Evolutionary conservation across 2,113 vertebrate species (phyloP), one percentile per base, ranked within the genome.

Genomic region (Centropus unirufus): DNA sequence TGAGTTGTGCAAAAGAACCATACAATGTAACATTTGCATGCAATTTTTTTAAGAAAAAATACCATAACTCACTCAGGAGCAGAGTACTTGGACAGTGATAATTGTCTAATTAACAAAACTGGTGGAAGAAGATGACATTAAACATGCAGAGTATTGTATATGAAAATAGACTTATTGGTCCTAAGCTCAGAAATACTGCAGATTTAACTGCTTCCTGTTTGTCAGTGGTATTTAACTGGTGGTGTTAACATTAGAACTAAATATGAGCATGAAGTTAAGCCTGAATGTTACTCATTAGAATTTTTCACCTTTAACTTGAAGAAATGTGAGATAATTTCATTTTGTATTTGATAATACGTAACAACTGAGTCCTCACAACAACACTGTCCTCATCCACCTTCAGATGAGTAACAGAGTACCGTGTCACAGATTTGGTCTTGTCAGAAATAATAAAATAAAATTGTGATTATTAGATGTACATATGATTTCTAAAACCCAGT

Each of bases 71-170:
- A 76, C 5, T 89, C 58, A 91, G 58, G 42, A 70, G 27, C 49
- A 68, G 54, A 61, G 9, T 42, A 66, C 15, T 85, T 76, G 36
- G 66, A 76, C 63, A 92, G 39, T 40, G 67, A 58, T 92, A 95
- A 90, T 54, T 85, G 22, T 26, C 11, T 80, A 94, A 90, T 90
- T 95, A 70, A 91, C 62, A 86, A 87, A 49, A 81, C 8, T 55
- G 51, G 34, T 78, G 19, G 36, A 91, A 34, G 63, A 94, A 94
- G 81, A 89, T 79, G 91, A 69, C 58, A 79, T 66, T 91, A 73
- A 91, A 84, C 32, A 88, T 55, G n/a, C 36, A 70, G 27, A 13
- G 16, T 75, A 79, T 30, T 76, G 5, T 79, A 59, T 51, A 42
- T 46, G 30, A 85, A 73, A 94, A 79, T 6, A 59, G 52, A 83